These are phyloP conservation scores for Neria commutata DNA, from an alignment of 2,888 invertebrate species.

Conservation along the genomic window DNA sequence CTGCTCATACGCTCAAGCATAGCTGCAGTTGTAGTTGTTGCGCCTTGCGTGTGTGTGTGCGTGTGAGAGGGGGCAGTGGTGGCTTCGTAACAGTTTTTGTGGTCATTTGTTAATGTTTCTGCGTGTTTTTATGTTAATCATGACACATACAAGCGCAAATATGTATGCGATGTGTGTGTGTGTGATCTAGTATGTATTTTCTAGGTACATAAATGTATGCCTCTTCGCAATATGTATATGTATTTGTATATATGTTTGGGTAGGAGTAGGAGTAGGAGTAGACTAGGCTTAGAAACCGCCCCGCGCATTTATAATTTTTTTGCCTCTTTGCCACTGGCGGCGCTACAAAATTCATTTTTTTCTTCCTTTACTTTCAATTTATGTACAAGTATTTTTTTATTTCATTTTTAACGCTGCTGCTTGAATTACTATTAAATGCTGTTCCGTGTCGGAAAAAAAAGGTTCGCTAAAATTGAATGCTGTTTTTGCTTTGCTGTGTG, in stretches of 20 bases:
- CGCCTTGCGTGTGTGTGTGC: slow-evolving; percentile 5
- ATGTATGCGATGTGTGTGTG: slow-evolving; percentile 18
- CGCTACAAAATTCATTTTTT: too few relatives aligned
- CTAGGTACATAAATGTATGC: background rate
- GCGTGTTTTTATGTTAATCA: slow-evolving; percentile 61
- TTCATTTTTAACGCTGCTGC: too few relatives aligned
- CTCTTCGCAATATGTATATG: background rate
- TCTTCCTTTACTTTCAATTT: too few relatives aligned
- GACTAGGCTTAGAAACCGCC: background rate
- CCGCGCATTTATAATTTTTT: background rate
- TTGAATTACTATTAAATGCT: too few relatives aligned
- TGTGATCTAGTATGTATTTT: background rate
- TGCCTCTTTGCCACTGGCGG: too few relatives aligned
- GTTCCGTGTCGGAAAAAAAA: too few relatives aligned
- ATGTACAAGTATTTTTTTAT: too few relatives aligned
- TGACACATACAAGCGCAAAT: background rate
- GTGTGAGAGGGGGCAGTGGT: background rate
- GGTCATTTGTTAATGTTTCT: slow-evolving; percentile 53
- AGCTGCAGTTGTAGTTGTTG: slow-evolving; percentile 2
- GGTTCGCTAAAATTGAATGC: too few relatives aligned
- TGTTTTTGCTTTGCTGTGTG: too few relatives aligned
- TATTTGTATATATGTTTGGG: background rate
- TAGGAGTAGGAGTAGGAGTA: too few relatives aligned
- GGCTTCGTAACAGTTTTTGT: background rate
- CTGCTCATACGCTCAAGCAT: slow-evolving; percentile 4